A percentile compares a stretch with the other conserved stretches of the same genome.
phyloP scores from a whole-genome alignment of 2,797 vertebrate species.

The Notolepis coatsorum region DNA sequence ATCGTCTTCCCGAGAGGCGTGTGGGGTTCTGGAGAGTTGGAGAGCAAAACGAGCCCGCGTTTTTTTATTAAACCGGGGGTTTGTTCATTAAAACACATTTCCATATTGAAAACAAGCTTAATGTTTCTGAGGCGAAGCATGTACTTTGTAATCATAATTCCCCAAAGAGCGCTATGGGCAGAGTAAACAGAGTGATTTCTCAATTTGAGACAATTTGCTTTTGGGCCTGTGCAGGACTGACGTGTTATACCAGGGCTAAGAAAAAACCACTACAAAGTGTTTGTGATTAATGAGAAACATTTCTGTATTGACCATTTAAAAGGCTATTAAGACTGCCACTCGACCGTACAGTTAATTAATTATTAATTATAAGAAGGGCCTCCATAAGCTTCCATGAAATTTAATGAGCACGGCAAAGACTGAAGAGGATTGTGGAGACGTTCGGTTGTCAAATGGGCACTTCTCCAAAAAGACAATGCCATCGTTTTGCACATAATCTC shows the following conservation, averaged over 20 bases:
- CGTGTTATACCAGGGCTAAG: slow-evolving; percentile 18
- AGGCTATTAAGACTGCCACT: slow-evolving; percentile 80
- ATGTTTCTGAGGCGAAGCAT: slow-evolving; percentile 13
- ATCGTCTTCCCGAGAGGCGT: background rate
- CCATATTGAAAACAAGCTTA: slow-evolving; percentile 8
- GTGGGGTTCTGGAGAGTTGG: slow-evolving; percentile 25
- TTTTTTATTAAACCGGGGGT: background rate
- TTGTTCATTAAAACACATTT: slow-evolving; percentile 28
- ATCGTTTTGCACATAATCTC: no score
- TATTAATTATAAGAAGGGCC: slow-evolving; percentile 78
- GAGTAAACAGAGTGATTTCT: slow-evolving; percentile 23
- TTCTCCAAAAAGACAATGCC: no score
- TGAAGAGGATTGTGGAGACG: slow-evolving; percentile 52
- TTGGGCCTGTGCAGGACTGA: slow-evolving; percentile 30
- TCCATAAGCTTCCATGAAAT: slow-evolving; percentile 80
- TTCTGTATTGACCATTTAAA: slow-evolving; percentile 80
- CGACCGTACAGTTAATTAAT: slow-evolving; percentile 77
- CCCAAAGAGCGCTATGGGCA: slow-evolving; percentile 8
- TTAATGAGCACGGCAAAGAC: slow-evolving; percentile 76
- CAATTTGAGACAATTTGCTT: slow-evolving; percentile 33
- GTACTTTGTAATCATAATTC: slow-evolving; percentile 2
- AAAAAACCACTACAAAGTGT: slow-evolving; percentile 66
- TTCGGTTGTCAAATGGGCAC: slow-evolving; percentile 50
- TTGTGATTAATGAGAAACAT: slow-evolving; percentile 78
- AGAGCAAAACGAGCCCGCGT: background rate